Evolutionary conservation across 2,888 invertebrate species (phyloP), one percentile per base, ranked within the genome.

Genomic region (Globia sparganii): DNA sequence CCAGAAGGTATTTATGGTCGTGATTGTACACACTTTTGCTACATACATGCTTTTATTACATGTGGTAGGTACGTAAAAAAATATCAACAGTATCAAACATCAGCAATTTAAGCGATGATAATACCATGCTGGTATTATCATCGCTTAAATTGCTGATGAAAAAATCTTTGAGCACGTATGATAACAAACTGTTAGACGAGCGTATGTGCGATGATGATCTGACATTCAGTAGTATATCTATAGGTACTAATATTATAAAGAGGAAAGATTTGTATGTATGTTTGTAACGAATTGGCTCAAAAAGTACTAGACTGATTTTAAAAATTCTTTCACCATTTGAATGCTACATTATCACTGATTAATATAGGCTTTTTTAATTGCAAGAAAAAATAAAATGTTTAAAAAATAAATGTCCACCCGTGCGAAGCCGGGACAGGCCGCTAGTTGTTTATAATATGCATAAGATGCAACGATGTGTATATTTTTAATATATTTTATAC

Each of bases 1-100:
- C 69, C 66, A 82, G 72, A 70, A 83, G 74, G 83, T 65, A 83
- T 86, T 78, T 83, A 78, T 83, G 53, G 61, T 49, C 49, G 58
- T 83, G 72, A 86, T 78, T 82, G 58, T 77, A 64, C 21, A 69
- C 11, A 64, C 18, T 31, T 43, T 53, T 59, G 40, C 28, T 59
- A 56, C 34, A 71, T 21, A 53, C n/a, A n/a, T n/a, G n/a, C 18
- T 31, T 43, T 53, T 59, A 34, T 25, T 59, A 56, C 34, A 71
- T 21, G 46, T 37, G 46, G n/a, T 37, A 9, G 25, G 25, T 37
- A 8, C 4, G 65, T 67, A 4, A 61, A 70, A 70, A 37, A 75
- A 53, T 4, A 21, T n/a, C 9, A 43, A 15, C 1, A 34, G 0
- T 43, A 28, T 49, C n/a, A n/a, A n/a, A n/a, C n/a, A n/a, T n/a